phyloP scores from a whole-genome alignment of 2,797 vertebrate genomes.

The Salmo trutta region DNA sequence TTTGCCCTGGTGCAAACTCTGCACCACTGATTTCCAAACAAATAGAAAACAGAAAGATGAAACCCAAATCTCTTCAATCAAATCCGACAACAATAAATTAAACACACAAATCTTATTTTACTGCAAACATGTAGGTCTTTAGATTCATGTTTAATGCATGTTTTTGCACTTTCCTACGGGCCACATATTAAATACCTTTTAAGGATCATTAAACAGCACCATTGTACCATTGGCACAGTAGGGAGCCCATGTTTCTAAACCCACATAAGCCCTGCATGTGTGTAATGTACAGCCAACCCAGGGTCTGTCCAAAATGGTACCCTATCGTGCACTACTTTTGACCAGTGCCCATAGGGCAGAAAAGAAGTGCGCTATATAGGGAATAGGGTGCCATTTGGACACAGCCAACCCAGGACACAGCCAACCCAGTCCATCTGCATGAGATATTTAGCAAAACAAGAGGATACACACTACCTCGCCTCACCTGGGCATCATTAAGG shows the following conservation, averaged over 20 bases:
- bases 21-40: background rate
- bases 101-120: too few species aligned
- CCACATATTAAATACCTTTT: background rate
- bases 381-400: background rate
- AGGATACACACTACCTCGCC: background rate
- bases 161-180: background rate
- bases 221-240: background rate
- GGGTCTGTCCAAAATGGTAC: background rate
- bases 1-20: background rate
- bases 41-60: background rate
- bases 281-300: background rate
- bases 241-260: background rate
- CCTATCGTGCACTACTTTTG: background rate
- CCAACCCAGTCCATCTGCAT: background rate
- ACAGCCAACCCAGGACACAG: too few species aligned
- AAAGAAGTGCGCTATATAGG: background rate
- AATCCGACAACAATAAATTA: too few species aligned
- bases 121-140: too few species aligned
- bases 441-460: background rate
- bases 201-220: background rate
- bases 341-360: too few species aligned
- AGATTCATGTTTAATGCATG: background rate
- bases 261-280: background rate
- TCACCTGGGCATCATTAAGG: conserved; percentile 3
- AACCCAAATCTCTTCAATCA: background rate